phyloP scores from a whole-genome alignment of 2,888 invertebrate genomes.

The Malthinus seriepunctatus region DNA sequence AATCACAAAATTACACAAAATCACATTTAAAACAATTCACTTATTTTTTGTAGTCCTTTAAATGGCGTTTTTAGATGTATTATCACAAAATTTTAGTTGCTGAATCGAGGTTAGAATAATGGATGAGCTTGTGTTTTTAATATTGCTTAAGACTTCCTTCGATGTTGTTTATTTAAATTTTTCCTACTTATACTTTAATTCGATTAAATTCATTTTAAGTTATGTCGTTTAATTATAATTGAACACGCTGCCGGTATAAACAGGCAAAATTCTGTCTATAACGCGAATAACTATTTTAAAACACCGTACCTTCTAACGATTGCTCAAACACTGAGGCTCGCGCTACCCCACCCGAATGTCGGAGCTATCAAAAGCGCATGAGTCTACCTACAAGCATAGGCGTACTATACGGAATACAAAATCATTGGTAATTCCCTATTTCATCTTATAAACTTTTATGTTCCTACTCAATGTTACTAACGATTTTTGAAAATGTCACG shows the following conservation, averaged over 20 bases:
- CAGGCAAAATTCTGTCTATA: conserved; percentile 10
- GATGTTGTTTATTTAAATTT: conserved; percentile 15
- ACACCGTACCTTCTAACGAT: conserved; percentile 14
- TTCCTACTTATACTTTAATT: background rate
- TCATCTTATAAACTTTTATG: conserved; percentile 6
- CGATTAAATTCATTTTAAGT: conserved; percentile 5
- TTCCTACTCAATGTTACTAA: conserved; percentile 1
- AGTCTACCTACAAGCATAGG: conserved; percentile 31
- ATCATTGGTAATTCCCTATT: conserved; percentile 16
- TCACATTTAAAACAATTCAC: background rate
- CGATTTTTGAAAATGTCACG: background rate
- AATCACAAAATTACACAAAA: background rate
- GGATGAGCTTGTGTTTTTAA: conserved; percentile 25
- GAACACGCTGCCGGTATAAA: conserved; percentile 14
- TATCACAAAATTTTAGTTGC: conserved; percentile 16
- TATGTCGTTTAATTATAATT: conserved; percentile 9
- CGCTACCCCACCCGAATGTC: conserved; percentile 34
- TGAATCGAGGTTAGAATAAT: conserved; percentile 31
- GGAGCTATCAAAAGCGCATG: conserved; percentile 24
- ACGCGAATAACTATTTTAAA: conserved; percentile 10
- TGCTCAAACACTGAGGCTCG: conserved; percentile 18
- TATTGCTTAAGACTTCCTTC: conserved; percentile 28
- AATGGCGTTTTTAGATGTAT: conserved; percentile 10
- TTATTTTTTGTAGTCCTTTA: background rate
- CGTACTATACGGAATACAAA: conserved; percentile 28